phyloP scores from a whole-genome alignment of 2,113 vertebrate genomes.

The Bufo gargarizans region DNA sequence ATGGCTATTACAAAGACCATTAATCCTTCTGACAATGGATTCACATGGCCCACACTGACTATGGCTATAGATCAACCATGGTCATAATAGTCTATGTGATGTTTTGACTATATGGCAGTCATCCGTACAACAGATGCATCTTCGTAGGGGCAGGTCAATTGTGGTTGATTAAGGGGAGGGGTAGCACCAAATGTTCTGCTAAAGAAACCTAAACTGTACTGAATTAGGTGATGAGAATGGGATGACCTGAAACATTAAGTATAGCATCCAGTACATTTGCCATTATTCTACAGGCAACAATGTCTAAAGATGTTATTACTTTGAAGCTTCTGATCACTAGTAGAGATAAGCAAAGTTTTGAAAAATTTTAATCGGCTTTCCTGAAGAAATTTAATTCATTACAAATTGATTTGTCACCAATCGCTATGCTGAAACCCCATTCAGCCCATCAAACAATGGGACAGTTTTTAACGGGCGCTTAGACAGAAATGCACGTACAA shows the following conservation, averaged over 20 bases:
- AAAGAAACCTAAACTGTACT: background rate
- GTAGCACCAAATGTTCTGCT: background rate
- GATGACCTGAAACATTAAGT: background rate
- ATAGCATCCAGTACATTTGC: background rate
- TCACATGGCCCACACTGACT: constrained; percentile 2
- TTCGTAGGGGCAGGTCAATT: background rate
- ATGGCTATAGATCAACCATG: background rate
- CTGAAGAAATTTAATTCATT: no score
- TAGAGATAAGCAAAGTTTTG: no score
- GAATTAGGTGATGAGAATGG: background rate
- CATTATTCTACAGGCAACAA: no score
- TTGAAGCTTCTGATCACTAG: no score
- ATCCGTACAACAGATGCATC: constrained; percentile 10
- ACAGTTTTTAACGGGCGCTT: no score
- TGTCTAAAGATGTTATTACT: no score
- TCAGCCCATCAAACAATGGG: no score
- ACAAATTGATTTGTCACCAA: no score
- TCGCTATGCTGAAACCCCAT: no score
- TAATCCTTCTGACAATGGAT: background rate
- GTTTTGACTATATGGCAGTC: constrained; percentile 1
- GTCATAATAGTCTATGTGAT: background rate
- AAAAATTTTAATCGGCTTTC: no score
- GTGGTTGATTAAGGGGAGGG: background rate
- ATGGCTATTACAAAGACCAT: background rate
- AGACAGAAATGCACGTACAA: no score